Base-by-base conservation (phyloP, 2,888 invertebrate genomes). In the Nephrotoma flavescens region DNA sequence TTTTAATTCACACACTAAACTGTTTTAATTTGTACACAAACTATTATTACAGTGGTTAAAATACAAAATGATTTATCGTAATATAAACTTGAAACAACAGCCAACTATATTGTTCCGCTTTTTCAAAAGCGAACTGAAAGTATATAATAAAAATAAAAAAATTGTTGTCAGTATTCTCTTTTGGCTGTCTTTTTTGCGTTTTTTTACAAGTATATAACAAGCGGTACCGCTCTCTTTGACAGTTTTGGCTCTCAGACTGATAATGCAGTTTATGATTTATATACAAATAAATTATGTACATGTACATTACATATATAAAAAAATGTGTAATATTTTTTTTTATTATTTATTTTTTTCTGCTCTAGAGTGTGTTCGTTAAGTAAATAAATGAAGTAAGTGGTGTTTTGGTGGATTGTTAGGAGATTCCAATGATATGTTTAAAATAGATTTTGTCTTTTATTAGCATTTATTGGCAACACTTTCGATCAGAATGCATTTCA, bases 91-190 rank as follows among this genome's bases (percentile, higher is more conserved):
- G 15, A 0, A 19, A 5, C 9, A 19, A 71, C 31, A 71, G 31
- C 31, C 44, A 86, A 86, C 86, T 45, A 52, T 31, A 44, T 31
- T 41, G 41, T 86, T 86, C 52, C 86, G 86, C 86, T 86, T 45
- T 45, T 45, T 45, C 86, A 86, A 86, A 86, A 47, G 86, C 86
- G 47, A 47, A 86, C 86, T 86, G 41, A 86, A 86, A 85, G 15
- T 42, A 84, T 42, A 42, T 42, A 84, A 84, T 6, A 7, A 42
- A 84, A 84, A 84, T 42, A 42, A 84, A 42, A 84, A 84, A 84
- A 84, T n/a, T 15, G n/a, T 84, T 42, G 41, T 84, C 31, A 7
- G 1, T 44, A 31, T 15, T 85, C 31, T 42, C 44, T 42, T 44
- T 42, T 85, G 6, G 15, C 7, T 42, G 0, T 4, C 9, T 44